phyloP scores from a whole-genome alignment of 2,113 vertebrate species.

The Nyctereutes procyonoides region DNA sequence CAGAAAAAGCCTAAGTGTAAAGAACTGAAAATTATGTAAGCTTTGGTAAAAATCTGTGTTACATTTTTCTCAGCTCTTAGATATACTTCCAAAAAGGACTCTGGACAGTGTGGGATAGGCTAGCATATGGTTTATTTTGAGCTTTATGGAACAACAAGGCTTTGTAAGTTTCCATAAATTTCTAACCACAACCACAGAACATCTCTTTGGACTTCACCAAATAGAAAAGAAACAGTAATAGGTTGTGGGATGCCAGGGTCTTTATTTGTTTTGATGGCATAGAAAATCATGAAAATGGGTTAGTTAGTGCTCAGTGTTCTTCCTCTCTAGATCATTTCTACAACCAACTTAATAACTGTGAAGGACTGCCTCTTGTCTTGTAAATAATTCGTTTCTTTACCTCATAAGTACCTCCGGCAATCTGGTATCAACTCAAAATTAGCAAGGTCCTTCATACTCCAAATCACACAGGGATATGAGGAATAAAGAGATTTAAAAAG shows the following conservation, averaged over 20 bases:
- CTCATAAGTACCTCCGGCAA: background rate
- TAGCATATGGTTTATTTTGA: conserved; percentile 51
- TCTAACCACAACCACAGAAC: background rate
- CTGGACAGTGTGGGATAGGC: background rate
- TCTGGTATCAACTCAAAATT: background rate
- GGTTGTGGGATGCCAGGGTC: background rate
- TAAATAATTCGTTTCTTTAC: conserved; percentile 13
- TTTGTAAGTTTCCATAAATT: conserved; percentile 66
- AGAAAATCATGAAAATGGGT: conserved; percentile 40
- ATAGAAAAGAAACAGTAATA: conserved; percentile 47
- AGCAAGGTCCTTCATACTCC: background rate
- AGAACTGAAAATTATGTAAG: background rate
- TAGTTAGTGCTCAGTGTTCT: background rate
- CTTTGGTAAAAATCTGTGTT: conserved; percentile 46
- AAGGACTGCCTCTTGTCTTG: background rate
- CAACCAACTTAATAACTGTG: background rate
- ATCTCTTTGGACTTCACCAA: conserved; percentile 51
- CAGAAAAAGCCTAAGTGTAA: conserved; percentile 8
- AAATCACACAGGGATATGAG: background rate
- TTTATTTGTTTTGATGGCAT: conserved; percentile 31
- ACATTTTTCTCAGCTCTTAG: conserved; percentile 33
- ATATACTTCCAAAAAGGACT: conserved; percentile 42
- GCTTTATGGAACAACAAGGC: conserved; percentile 40
- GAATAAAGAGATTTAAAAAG: background rate
- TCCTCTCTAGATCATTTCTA: background rate